Evolutionary conservation across 1,140 invertebrate species (phyloP).

Genomic region (Heliconius hermathena): DNA sequence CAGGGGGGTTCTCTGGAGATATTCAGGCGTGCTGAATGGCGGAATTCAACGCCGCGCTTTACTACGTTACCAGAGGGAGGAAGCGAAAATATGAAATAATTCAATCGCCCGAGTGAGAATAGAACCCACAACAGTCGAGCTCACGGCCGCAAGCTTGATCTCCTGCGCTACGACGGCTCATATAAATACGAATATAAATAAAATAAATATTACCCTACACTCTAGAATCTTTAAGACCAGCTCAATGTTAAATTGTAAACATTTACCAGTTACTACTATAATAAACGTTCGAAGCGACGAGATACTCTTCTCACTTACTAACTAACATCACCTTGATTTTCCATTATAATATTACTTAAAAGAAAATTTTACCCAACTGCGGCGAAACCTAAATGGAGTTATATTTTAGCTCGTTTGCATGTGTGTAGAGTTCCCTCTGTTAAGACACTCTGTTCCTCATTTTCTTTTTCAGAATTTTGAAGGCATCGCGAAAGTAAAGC

Average conservation of each 20-base stretch:
- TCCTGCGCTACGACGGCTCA: no score
- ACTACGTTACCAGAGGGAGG: no score
- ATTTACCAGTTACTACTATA: background rate
- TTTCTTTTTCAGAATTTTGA: background rate
- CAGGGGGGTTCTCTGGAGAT: no score
- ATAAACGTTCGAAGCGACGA: background rate
- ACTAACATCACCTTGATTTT: background rate
- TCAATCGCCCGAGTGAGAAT: no score
- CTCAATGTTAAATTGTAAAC: background rate
- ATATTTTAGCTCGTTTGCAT: no score
- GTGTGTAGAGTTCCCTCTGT: background rate
- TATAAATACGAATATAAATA: background rate
- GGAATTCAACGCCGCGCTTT: no score
- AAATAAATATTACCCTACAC: constrained; percentile 1
- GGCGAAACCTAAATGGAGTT: background rate
- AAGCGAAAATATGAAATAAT: no score
- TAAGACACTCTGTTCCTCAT: background rate
- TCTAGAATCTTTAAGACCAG: background rate
- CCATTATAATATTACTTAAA: background rate
- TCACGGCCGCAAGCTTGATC: no score
- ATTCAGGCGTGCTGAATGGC: no score
- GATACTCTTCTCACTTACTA: background rate
- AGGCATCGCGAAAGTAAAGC: background rate
- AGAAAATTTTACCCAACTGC: no score
- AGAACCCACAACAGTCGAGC: no score